phyloP scores from a whole-genome alignment of 2,797 vertebrate species.

The Valencia hispanica region DNA sequence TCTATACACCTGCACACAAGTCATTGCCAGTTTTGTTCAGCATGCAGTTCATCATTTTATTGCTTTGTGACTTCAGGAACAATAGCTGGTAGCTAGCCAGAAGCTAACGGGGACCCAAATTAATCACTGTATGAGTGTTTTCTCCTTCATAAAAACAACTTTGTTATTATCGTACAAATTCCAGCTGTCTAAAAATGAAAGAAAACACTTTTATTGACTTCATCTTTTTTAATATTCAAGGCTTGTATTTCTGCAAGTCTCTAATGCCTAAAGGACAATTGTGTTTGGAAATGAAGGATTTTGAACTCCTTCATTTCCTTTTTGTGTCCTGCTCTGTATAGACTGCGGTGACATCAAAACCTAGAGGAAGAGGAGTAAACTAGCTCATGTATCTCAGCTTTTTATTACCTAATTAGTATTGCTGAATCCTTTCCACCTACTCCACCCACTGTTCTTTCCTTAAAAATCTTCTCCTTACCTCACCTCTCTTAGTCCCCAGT shows the following conservation, averaged over 20 bases:
- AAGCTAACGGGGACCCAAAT: slow-evolving; percentile 54
- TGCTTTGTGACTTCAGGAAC: slow-evolving; percentile 38
- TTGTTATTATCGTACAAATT: slow-evolving; percentile 47
- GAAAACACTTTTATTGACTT: slow-evolving; percentile 39
- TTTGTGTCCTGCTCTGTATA: slow-evolving; percentile 38
- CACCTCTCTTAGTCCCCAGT: slow-evolving; percentile 1
- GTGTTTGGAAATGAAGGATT: slow-evolving; percentile 50
- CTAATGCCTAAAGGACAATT: slow-evolving; percentile 49
- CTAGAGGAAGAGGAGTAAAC: slow-evolving; percentile 20
- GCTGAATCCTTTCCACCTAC: slow-evolving; percentile 11
- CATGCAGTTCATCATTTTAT: slow-evolving; percentile 33
- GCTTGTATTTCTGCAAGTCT: slow-evolving; percentile 50
- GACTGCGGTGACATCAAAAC: slow-evolving; percentile 21
- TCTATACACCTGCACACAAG: slow-evolving; percentile 40
- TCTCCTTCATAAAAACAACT: slow-evolving; percentile 33
- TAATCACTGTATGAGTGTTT: slow-evolving; percentile 45
- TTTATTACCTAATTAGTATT: slow-evolving; percentile 23
- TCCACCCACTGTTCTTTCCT: slow-evolving; percentile 26
- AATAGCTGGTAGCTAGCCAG: slow-evolving; percentile 38
- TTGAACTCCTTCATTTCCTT: slow-evolving; percentile 45
- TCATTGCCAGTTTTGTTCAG: slow-evolving; percentile 32
- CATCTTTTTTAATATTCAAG: slow-evolving; percentile 47
- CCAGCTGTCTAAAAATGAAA: slow-evolving; percentile 45
- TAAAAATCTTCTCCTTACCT: background rate
- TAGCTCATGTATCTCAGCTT: slow-evolving; percentile 20